Evolutionary conservation across 2,797 vertebrate genomes (phyloP), one percentile per base, ranked within the genome.

Genomic region (Tragopan temminckii): DNA sequence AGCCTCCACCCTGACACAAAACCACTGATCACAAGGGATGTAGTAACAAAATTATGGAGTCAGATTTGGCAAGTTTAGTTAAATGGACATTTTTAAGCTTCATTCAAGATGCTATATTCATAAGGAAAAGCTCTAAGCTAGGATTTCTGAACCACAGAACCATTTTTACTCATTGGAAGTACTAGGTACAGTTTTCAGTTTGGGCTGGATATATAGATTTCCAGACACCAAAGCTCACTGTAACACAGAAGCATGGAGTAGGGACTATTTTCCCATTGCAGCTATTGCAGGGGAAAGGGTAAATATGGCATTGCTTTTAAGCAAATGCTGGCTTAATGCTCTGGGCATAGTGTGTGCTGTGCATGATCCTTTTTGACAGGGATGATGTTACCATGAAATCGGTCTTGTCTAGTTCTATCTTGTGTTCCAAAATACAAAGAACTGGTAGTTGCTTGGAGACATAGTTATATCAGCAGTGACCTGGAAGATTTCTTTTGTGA

Each of bases 341-440:
- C 42, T 55, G 48, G 55, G 38, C 69, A 63, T 45, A 88, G 80
- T 55, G 52, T 53, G 57, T 83, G 55, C 40, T 84, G 52, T 85
- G 40, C 46, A 19, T 27, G 74, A 78, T 85, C 67, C 70, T 83
- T 53, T 69, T 59, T 92, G 80, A 85, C 55, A 83, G 27, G 50
- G 71, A 42, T 53, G 84, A 78, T 72, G 27, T 42, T 79, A 48
- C 46, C 43, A 29, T 48, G 72, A 92, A 93, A 95, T 85, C 23
- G 8, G 0, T 52, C 79, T 92, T 80, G 46, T 63, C 62, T 83
- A 31, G 7, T 80, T 88, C 63, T 66, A 11, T 81, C 59, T 80
- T 0, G 0, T 57, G 72, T 43, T 48, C 20, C 23, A 31, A 69
- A 76, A 67, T 6, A 40, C 57, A 89, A 67, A 85, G 42, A 24